Base-by-base conservation (phyloP, 30 jellyfish, hydroid and myxozoan genomes). In the Catostylus mosaicus region DNA sequence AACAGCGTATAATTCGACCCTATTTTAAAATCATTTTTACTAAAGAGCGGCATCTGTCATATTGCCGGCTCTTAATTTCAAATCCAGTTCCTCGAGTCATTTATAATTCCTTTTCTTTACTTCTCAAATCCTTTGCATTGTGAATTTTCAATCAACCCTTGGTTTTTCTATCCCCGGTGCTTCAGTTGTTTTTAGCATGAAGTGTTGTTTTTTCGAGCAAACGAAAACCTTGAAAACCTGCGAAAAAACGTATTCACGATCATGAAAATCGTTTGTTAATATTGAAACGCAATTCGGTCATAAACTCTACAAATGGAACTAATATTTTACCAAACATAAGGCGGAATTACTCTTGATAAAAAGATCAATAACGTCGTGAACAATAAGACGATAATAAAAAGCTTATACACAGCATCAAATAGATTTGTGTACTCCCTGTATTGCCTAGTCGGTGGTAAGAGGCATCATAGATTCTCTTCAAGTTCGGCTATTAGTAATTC, bases 391-490 rank as follows among this genome's bases (percentile, higher is more conserved):
- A 61, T 22, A 73, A 75, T 52, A 59, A 59, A 59, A 77, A 60
- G 88, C 78, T 77, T 52, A 77, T 80, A 29, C 60, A 48, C 80
- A 47, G 47, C 78, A 37, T 80, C 47, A 80, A 66, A 52, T 31
- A 51, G 91, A 68, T 51, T 65, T 80, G 12, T 30, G 62, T 69
- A 38, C 82, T 68, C 77, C 84, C 91, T 43, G 91, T 67, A 14
- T 35, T 80, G 91, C 91, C 83, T 43, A 59, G 91, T 80, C 77
- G 91, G 91, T 62, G 91, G 91, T 67, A 67, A 73, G 36, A 62
- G 37, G 79, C 80, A 31, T 35, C 72, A 54, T 19, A 63, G 37
- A 46, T 50, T 33, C 82, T 20, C 40, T 56, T 37, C 82, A 29
- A 76, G 89, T 47, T 35, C 81, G 80, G 63, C 89, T 63, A 62